Evolutionary conservation across 1,140 invertebrate genomes (phyloP), one percentile per base, ranked within the genome.

Genomic region (Antheraea mylitta): DNA sequence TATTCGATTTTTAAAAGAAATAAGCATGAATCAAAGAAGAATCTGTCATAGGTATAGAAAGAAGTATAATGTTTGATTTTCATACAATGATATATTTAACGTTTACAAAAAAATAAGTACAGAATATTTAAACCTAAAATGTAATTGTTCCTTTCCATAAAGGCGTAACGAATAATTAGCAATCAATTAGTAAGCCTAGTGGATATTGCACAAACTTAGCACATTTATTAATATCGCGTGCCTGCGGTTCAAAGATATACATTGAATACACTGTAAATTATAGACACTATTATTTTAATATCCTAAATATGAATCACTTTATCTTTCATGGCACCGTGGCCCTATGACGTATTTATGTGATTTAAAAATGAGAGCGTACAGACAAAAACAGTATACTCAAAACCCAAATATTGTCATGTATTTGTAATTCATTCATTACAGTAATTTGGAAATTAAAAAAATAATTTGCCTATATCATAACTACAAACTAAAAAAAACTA

Each of bases 201-300:
- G 45, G 45, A 53, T 53, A 16, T 53, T 53, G 45, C 45, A 53
- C 16, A 53, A 53, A 53, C 45, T 53, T 53, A 13, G 45, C 45
- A 53, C 45, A 53, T 63, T 63, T 30, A 22, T 36, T 37, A 63
- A 63, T 37, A 36, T 63, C 30, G 61, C 61, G 61, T 63, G 61
- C n/a, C 60, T 30, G 30, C 37, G 16, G 3, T 63, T 37, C 30
- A 63, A 63, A 63, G 61, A 30, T 19, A 22, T 42, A 45, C 16
- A 22, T 22, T 19, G 19, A 18, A 19, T 18, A 65, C 42, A 48
- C 37, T 19, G 45, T 19, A 42, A 65, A 65, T 19, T 13, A 9
- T 18, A 65, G 64, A 48, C 38, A 65, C 53, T 65, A 65, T 22
- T 22, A 13, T 65, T 42, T 18, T 48, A 65, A 45, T 48, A 53